Conservation (phyloP, 2,113 vertebrate genomes). For the Sigmodon hispidus region DNA sequence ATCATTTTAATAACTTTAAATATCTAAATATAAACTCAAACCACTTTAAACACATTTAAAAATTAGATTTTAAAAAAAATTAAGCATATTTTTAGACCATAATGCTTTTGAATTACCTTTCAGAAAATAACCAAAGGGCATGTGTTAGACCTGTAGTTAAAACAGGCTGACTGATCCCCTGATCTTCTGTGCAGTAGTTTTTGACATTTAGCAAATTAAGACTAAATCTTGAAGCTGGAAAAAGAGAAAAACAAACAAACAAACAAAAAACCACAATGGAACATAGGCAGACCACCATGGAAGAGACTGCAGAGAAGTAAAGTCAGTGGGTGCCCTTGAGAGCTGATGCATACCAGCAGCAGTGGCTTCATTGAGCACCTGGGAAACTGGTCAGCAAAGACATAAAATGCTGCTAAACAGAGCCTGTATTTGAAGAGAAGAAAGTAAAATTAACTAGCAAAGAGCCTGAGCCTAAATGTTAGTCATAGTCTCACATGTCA, state of each 20-base stretch:
- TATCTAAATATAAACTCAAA: background rate
- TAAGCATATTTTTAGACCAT: conserved; percentile 2
- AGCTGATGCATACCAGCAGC: background rate
- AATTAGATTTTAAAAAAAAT: background rate
- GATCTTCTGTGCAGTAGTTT: background rate
- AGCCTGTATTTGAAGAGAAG: background rate
- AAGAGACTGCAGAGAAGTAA: background rate
- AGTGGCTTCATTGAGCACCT: background rate
- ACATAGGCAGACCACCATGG: background rate
- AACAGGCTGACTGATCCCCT: background rate
- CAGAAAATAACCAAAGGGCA: background rate
- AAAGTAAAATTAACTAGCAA: background rate
- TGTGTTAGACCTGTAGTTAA: background rate
- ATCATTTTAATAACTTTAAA: background rate
- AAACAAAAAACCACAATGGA: background rate
- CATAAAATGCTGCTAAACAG: background rate
- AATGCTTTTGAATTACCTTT: background rate
- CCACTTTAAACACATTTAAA: background rate
- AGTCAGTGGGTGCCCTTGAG: background rate
- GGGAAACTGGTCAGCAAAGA: background rate
- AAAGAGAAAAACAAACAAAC: background rate
- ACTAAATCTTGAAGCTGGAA: background rate
- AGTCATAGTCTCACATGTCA: background rate
- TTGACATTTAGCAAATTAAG: conserved; percentile 34
- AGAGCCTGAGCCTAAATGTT: background rate